Evolutionary conservation across 1,140 invertebrate genomes (phyloP).

Genomic region (Globodera rostochiensis): DNA sequence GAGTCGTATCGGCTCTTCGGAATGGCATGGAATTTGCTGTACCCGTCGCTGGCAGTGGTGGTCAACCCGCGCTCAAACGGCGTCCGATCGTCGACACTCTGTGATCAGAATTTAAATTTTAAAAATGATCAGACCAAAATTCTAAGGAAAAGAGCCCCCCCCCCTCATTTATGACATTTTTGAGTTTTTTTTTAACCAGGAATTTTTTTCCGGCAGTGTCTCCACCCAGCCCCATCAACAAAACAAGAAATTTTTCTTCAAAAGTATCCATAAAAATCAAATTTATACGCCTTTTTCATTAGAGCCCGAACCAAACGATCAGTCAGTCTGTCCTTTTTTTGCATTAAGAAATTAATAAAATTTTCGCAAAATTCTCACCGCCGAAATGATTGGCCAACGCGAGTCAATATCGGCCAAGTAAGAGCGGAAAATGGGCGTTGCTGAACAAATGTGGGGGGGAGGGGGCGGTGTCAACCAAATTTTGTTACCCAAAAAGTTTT

Average conservation of each 20-base stretch:
- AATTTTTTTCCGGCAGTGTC: no score
- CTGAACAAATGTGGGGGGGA: constrained; percentile 60
- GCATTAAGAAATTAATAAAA: no score
- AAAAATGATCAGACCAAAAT: neutral
- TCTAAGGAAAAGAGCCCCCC: neutral
- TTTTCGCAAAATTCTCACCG: neutral
- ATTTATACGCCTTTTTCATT: no score
- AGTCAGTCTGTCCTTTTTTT: no score
- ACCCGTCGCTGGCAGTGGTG: constrained; percentile 63
- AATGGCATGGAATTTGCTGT: constrained; percentile 79
- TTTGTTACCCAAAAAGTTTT: neutral
- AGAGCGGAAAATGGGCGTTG: constrained; percentile 89
- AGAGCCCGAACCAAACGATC: no score
- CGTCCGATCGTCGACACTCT: constrained; percentile 89
- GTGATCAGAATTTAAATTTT: constrained; percentile 19
- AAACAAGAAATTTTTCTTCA: no score
- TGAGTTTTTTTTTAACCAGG: neutral
- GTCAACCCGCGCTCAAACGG: constrained; percentile 83
- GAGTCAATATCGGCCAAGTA: constrained; percentile 92
- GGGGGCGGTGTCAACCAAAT: neutral
- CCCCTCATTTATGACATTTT: neutral
- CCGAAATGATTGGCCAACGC: constrained; percentile 71
- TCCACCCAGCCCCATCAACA: no score
- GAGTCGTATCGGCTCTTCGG: constrained; percentile 96
- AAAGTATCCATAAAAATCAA: no score